Base-by-base conservation (phyloP, 2,113 vertebrate genomes). In the Salminus brasiliensis region DNA sequence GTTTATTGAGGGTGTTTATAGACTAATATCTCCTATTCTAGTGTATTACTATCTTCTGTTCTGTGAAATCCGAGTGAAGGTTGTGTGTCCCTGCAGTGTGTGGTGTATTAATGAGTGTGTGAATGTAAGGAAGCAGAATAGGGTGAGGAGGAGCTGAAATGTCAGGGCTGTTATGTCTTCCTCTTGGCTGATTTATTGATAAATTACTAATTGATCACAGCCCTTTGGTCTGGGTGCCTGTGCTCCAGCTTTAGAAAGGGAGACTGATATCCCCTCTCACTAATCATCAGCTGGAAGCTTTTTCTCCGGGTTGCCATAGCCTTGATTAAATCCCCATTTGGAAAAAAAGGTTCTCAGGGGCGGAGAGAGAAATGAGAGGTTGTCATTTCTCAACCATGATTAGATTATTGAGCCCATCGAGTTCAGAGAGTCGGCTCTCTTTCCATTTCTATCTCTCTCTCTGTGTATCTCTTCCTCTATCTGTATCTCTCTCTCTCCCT, bases 241-340 rank as follows among this genome's bases (percentile, higher is more conserved):
- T 36, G 45, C 43, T 45, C 25, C 55, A 62, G 47, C 27, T 70
- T 69, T 60, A 49, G 68, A 12, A 66, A 81, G 66, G 75, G 47
- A 60, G 57, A 86, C 87, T 87, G 90, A 85, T 87, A 86, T 83
- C 75, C 82, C 57, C 84, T 88, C 85, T 90, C 89, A 84, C 65
- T 74, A 85, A 80, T 86, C 87, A 91, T 91, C 87, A 89, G 85
- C 77, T 47, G 67, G 80, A 36, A 76, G 83, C 84, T 69, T 85
- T 87, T 74, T 82, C 78, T 84, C 87, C 74, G 68, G 52, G 63
- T 84, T 55, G 83, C 85, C 75, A 87, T 87, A 76, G 85, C 83
- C 88, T 91, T 91, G 88, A 92, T 92, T 91, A 89, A 88, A 92
- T 87, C 86, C 80, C 73, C 60, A 77, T 39, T 84, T 80, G 82